Evolutionary conservation across 2,888 invertebrate genomes (phyloP), one percentile per base, ranked within the genome.

Genomic region (Lordiphosa andalusiaca): DNA sequence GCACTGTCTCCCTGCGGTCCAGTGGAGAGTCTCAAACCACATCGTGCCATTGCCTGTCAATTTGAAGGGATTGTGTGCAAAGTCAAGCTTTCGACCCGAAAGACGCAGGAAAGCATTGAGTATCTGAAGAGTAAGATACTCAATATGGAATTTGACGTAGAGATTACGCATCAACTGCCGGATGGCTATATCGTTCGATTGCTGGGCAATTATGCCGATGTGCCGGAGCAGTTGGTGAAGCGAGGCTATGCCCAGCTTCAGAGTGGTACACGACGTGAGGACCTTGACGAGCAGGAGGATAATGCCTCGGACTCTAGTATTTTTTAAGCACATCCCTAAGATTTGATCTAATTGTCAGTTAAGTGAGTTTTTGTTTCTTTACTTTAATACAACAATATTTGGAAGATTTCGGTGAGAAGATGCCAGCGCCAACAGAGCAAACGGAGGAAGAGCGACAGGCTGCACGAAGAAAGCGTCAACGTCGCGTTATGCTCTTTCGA

Each of bases 1-100:
- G 60, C 77, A 9, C 54, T 89, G 12, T 82, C 86, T 0, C 65
- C 68, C 1, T 88, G 88, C 58, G 76, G 82, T 6, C 52, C 60
- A 40, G 71, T 50, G 21, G 74, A 67, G 2, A 73, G 84, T 10
- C 64, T 80, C 3, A 71, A 85, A 33, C 87, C 89, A 0, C 72
- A 76, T 54, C 87, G 84, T 47, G 87, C 88, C 6, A 51, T 80
- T 12, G 64, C 64, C 6, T 89, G 86, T 33, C 69, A 84, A 2
- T 68, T 89, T 3, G 74, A 64, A 2, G 82, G 78, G 23, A 6
- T 83, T 0, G 49, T 53, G 6, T 9, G 3, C 4, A 41, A 13
- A 0, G 16, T 44, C 42, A 63, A 9, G 46, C 23, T 4, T 53
- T 61, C 61, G 42, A 54, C n/a, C 13, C 37, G 4, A 6, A 48